Percentiles rank a stretch among this genome's conserved stretches.
Conservation (phyloP, 1,140 invertebrate species). For the Pogonus chalceus region DNA sequence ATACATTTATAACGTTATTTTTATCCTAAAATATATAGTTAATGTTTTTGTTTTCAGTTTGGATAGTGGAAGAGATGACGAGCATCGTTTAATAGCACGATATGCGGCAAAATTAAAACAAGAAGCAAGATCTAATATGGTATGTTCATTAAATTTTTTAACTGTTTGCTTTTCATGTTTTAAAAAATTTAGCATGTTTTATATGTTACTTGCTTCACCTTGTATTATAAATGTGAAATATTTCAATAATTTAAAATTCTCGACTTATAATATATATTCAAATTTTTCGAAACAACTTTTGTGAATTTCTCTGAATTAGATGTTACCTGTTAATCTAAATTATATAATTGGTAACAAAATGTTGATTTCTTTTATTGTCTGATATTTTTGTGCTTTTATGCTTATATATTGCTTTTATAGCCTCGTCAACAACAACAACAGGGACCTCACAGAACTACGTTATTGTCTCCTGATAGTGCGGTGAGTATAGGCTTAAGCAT, state of each 20-base stretch:
- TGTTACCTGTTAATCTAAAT: too few species aligned
- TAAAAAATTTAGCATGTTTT: not conserved
- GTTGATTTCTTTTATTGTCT: too few species aligned
- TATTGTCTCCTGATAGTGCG: not conserved
- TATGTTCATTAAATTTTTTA: constrained; percentile 41
- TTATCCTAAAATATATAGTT: not conserved
- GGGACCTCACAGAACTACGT: not conserved
- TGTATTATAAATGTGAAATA: too few species aligned
- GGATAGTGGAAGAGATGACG: constrained; percentile 70
- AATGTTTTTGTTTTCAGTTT: constrained; percentile 34
- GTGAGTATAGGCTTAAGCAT: not conserved
- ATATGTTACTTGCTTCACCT: too few species aligned
- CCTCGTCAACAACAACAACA: not conserved
- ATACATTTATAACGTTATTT: constrained; percentile 9
- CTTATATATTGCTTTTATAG: constrained; percentile 1
- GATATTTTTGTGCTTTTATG: not conserved
- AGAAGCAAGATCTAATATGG: constrained; percentile 68
- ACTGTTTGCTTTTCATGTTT: not conserved
- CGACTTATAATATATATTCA: too few species aligned
- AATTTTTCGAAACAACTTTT: too few species aligned
- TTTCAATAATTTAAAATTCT: too few species aligned
- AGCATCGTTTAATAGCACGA: constrained; percentile 90
- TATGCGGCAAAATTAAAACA: constrained; percentile 90
- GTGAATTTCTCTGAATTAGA: too few species aligned
- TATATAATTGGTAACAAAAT: too few species aligned